Evolutionary conservation across 2,113 vertebrate species (phyloP), one percentile per base, ranked within the genome.

Genomic region (Lipotes vexillifer): DNA sequence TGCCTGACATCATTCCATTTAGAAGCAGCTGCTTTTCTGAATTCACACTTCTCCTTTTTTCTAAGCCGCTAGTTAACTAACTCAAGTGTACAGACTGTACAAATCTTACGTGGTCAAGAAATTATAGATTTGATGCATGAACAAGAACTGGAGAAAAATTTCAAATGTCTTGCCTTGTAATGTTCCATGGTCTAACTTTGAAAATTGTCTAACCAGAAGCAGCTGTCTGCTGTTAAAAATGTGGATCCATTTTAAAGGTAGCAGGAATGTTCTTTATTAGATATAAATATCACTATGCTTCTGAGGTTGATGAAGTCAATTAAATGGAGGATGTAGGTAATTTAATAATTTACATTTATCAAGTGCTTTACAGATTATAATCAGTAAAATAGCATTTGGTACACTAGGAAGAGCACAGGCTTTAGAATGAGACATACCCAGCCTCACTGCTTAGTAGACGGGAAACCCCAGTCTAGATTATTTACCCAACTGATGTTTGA

Each of bases 11-110:
- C 72, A 93, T 92, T 52, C 72, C 78, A 55, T 41, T 86, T 52
- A 88, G 57, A 41, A 91, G 57, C 72, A 75, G 86, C 63, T 97
- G 95, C 63, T 96, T 94, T 86, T 94, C 89, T 93, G 55, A 71
- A 94, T 93, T 96, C 82, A 87, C 63, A 82, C 88, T 93, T 90
- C 77, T 92, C 38, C 68, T 96, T 82, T 94, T 86, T 57, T 44
- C 74, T 88, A 90, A 94, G 72, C 66, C 72, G 59, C 68, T 68
- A 94, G 77, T 61, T 90, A 57, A 69, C 21, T 33, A 81, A 88
- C 55, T 12, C 87, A 72, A 82, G 31, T 41, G 61, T 41, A 38
- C 65, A 97, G 89, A 75, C 63, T 29, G 49, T 68, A 93, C 72
- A 71, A 36, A 78, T 68, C 72, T 89, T 68, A 36, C 25, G 33